Base-by-base conservation (phyloP, 2,797 vertebrate species). In the Remorina albescens region DNA sequence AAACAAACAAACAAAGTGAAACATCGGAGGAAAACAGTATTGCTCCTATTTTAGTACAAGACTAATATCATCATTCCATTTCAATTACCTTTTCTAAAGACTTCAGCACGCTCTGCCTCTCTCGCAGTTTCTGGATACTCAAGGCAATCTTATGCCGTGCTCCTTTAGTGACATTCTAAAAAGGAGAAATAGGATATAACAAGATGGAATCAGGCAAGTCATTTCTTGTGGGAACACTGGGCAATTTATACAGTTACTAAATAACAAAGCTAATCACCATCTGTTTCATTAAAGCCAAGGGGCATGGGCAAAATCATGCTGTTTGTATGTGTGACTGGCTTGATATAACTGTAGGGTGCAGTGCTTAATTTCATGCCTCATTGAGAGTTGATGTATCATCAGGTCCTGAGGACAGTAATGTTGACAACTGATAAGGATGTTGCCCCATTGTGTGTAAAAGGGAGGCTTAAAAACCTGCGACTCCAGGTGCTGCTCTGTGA, bases 111-210 rank as follows among this genome's bases (percentile, higher is more conserved):
- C 96, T 95, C 85, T 96, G 97, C 59, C 97, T 93, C 85, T 99
- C 97, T 7, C 97, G 90, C 44, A 99, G 94, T 86, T 99, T 99
- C 94, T 98, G 97, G 86, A 99, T 98, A 90, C 97, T 99, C 88
- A 99, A 89, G 54, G 97, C 97, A 67, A 99, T 99, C 92, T 99
- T 99, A 84, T 99, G 97, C 64, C 97, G 93, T 2, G 97, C 97
- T 42, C 97, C 97, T 94, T 99, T 99, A 68, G 97, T 99, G 81
- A 98, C 97, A 10, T 98, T 98, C 97, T 99, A 86, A 58, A 83
- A 46, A 67, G 32, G 25, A 71, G 23, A 81, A 13, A 81, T 0
- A 76, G 39, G 51, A 51, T 77, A 57, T 58, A 61, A 86, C 61
- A 69, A 67, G 55, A 76, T 23, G 44, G 34, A 18, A 49, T 44